These are phyloP conservation scores for Gorsachius magnificus DNA, from an alignment of 2,797 vertebrate genomes.

Conservation along the genomic window DNA sequence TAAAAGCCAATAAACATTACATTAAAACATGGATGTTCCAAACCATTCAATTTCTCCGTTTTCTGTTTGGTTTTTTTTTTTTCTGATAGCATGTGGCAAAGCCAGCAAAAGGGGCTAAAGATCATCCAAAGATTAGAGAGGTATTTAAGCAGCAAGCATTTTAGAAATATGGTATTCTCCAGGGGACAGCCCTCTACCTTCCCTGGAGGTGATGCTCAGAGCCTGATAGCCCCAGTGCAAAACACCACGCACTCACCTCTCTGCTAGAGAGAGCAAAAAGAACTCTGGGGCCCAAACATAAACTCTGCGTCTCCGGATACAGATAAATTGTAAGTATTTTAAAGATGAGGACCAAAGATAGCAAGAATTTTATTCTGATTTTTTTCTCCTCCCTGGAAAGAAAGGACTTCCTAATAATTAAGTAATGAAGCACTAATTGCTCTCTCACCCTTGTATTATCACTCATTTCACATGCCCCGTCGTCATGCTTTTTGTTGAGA, in stretches of 20 bases:
- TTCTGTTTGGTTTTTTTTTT: background rate
- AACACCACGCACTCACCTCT: background rate
- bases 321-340: background rate
- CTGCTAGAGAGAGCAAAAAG: background rate
- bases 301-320: background rate
- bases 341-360: background rate
- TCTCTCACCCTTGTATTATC: background rate
- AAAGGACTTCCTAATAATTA: background rate
- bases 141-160: background rate
- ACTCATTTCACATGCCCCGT: background rate
- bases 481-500: background rate
- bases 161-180: background rate
- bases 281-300: background rate
- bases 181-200: background rate
- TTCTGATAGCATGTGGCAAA: background rate
- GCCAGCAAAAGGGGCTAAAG: background rate
- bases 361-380: background rate
- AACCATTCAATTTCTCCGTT: background rate
- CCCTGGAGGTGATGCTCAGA: background rate
- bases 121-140: background rate
- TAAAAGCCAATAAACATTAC: background rate
- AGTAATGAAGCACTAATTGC: background rate
- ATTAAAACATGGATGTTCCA: background rate
- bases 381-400: background rate
- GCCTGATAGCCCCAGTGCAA: background rate